Conservation (phyloP, 2,113 vertebrate genomes). For the Tragelaphus buxtoni region DNA sequence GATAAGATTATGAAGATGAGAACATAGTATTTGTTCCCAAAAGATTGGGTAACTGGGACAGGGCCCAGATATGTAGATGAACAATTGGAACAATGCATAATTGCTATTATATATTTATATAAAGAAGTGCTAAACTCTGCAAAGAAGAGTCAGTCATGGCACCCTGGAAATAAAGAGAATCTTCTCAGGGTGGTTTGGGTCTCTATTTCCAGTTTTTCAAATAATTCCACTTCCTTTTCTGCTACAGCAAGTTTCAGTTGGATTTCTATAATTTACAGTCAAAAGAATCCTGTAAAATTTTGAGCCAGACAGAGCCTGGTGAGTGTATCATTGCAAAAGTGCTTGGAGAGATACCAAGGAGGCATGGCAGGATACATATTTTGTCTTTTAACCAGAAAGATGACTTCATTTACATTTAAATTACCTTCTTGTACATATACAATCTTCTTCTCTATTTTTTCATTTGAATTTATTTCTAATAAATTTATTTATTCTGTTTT, state of each 20-base stretch:
- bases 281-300: background rate
- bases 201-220: background rate
- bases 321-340: background rate
- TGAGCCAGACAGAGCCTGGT: background rate
- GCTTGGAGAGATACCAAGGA: background rate
- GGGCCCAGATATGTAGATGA: background rate
- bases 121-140: background rate
- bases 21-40: background rate
- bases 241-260: background rate
- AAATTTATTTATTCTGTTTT: background rate
- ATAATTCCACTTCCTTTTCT: background rate
- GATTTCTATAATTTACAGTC: background rate
- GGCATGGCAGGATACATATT: background rate
- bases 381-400: background rate
- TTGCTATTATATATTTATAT: background rate
- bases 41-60: background rate
- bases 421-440: background rate
- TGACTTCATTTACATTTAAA: background rate
- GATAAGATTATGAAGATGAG: background rate
- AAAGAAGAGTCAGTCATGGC: too few species aligned
- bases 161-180: background rate
- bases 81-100: background rate
- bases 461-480: background rate
- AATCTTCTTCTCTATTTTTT: background rate
- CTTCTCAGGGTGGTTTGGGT: background rate